A percentile compares a stretch with the other conserved stretches of the same genome.
phyloP scores from a whole-genome alignment of 2,888 invertebrate genomes.

The Ommatoiulus sabulosus region DNA sequence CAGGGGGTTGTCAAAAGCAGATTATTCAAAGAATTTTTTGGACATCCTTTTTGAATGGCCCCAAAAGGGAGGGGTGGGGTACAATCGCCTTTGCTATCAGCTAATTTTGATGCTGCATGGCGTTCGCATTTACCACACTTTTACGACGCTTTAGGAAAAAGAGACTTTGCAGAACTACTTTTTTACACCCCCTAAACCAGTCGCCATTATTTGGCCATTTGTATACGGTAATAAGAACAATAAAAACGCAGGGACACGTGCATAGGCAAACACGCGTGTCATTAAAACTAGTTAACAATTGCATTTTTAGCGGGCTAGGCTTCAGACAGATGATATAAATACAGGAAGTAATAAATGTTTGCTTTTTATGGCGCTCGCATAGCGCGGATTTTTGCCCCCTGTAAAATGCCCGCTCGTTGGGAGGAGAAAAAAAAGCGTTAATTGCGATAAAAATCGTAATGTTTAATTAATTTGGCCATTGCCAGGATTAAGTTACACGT shows the following conservation, averaged over 20 bases:
- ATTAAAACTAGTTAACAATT: constrained; percentile 17
- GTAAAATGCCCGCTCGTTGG: background rate
- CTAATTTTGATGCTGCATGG: background rate
- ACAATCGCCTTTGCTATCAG: background rate
- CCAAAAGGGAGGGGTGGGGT: background rate
- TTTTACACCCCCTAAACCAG: background rate
- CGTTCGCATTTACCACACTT: background rate
- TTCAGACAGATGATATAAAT: background rate
- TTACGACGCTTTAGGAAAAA: background rate
- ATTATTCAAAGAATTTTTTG: no score
- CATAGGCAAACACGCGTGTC: background rate
- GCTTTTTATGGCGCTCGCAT: background rate
- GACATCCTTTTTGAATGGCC: background rate
- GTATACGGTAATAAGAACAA: background rate
- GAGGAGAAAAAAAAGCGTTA: background rate
- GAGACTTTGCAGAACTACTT: background rate
- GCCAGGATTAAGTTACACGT: background rate
- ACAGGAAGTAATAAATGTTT: constrained; percentile 4
- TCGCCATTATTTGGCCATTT: constrained; percentile 34
- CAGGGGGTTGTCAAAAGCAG: no score
- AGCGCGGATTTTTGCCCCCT: constrained; percentile 3
- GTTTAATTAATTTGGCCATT: constrained; percentile 28
- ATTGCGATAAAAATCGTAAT: constrained; percentile 34
- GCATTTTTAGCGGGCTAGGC: background rate
- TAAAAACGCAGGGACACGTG: background rate